Evolutionary conservation across 2,888 invertebrate genomes (phyloP).

Genomic region (Nemotelus pantherinus): DNA sequence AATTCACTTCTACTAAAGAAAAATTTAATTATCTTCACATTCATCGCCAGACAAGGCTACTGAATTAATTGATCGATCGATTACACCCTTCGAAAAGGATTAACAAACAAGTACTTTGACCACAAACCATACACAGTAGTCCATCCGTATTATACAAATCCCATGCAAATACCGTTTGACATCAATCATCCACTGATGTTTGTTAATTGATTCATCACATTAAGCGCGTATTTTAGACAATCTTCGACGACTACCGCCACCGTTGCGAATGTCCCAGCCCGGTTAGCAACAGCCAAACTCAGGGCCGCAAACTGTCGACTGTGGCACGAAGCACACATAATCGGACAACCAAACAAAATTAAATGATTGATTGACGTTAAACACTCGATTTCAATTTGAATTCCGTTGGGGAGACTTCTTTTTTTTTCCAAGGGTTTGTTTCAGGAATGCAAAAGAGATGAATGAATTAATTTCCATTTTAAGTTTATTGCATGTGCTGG

Average conservation of each 20-base stretch:
- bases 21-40: too few species aligned
- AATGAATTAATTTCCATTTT: not conserved
- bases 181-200: constrained; percentile 26
- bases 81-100: constrained; percentile 18
- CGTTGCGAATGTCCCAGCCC: not conserved
- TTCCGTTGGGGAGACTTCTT: too few species aligned
- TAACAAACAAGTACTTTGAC: not conserved
- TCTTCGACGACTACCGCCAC: not conserved
- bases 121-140: too few species aligned
- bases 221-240: not conserved
- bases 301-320: not conserved
- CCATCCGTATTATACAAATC: not conserved
- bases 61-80: constrained; percentile 20
- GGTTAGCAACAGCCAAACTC: not conserved
- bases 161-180: not conserved
- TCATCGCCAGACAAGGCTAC: not conserved
- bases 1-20: too few species aligned
- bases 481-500: not conserved
- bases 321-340: not conserved
- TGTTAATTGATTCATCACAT: constrained; percentile 22
- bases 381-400: constrained; percentile 34
- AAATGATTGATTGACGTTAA: constrained; percentile 35
- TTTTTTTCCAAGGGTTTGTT: too few species aligned
- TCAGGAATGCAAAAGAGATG: too few species aligned
- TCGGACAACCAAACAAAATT: constrained; percentile 28